Conservation (phyloP, 2,797 vertebrate genomes). For the Takifugu ocellatus region DNA sequence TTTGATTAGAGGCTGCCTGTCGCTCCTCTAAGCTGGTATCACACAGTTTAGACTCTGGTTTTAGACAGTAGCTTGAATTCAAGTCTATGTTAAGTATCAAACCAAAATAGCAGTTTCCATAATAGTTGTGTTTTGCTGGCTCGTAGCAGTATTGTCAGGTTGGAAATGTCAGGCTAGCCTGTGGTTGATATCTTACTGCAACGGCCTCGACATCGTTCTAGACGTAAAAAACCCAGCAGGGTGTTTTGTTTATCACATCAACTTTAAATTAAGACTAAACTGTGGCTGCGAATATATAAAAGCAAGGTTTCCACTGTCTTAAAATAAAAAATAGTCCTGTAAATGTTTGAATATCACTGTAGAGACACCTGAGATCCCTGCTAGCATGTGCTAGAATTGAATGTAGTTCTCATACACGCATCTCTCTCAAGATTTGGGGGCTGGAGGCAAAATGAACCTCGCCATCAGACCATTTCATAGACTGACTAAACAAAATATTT, state of each 20-base stretch:
- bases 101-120: slow-evolving; percentile 37
- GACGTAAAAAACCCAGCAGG: slow-evolving; percentile 3
- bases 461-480: slow-evolving; percentile 58
- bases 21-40: slow-evolving; percentile 38
- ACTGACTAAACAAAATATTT: slow-evolving; percentile 59
- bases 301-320: not conserved
- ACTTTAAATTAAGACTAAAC: slow-evolving; percentile 12
- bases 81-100: slow-evolving; percentile 26
- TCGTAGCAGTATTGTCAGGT: slow-evolving; percentile 15
- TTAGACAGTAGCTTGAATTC: slow-evolving; percentile 28
- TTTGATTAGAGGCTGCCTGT: slow-evolving; percentile 41
- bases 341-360: not conserved
- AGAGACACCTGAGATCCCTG: not conserved
- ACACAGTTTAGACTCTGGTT: slow-evolving; percentile 31
- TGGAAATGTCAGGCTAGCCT: slow-evolving; percentile 16
- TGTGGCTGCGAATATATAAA: not conserved
- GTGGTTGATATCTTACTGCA: slow-evolving; percentile 17
- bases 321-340: not conserved
- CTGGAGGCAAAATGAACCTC: slow-evolving; percentile 61
- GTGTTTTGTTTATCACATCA: slow-evolving; percentile 12
- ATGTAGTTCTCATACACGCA: slow-evolving; percentile 45
- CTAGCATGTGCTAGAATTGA: slow-evolving; percentile 59
- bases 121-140: slow-evolving; percentile 35
- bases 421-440: slow-evolving; percentile 63
- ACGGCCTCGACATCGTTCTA: slow-evolving; percentile 1